Conservation (phyloP, 2,888 invertebrate species). For the Parelbella ahira region DNA sequence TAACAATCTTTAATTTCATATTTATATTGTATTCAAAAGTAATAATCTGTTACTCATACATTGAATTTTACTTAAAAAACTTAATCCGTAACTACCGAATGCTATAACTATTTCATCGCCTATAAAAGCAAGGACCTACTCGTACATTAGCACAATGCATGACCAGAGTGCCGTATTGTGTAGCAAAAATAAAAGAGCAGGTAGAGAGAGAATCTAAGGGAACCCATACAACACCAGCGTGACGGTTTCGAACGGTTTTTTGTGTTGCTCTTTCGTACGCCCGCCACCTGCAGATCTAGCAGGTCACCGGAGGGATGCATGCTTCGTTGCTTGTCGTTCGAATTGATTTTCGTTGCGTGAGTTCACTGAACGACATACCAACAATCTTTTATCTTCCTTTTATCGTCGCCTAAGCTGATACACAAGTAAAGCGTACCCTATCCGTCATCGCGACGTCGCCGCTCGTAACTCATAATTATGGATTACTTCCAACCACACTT, state of each 20-base stretch:
- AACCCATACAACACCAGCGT: conserved; percentile 43
- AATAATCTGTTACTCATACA: no score
- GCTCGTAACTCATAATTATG: conserved; percentile 18
- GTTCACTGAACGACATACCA: conserved; percentile 34
- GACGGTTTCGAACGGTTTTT: conserved; percentile 38
- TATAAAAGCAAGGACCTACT: background rate
- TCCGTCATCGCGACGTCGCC: conserved; percentile 35
- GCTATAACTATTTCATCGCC: no score
- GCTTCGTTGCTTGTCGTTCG: conserved; percentile 33
- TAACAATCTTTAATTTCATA: no score
- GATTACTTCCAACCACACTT: conserved; percentile 27
- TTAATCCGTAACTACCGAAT: no score
- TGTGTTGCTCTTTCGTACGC: conserved; percentile 22
- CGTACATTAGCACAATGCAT: conserved; percentile 3
- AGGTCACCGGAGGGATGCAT: conserved; percentile 38
- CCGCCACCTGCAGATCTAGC: conserved; percentile 41
- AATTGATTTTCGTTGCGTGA: conserved; percentile 27
- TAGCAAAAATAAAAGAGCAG: conserved; percentile 34
- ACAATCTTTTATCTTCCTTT: conserved; percentile 33
- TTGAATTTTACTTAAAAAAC: no score
- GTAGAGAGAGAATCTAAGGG: conserved; percentile 40
- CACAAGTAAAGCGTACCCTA: conserved; percentile 28
- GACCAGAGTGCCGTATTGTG: conserved; percentile 8
- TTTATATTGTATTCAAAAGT: no score
- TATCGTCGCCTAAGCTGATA: conserved; percentile 29